Base-by-base conservation (phyloP, 2,888 invertebrate species). In the Epinotia demarniana region DNA sequence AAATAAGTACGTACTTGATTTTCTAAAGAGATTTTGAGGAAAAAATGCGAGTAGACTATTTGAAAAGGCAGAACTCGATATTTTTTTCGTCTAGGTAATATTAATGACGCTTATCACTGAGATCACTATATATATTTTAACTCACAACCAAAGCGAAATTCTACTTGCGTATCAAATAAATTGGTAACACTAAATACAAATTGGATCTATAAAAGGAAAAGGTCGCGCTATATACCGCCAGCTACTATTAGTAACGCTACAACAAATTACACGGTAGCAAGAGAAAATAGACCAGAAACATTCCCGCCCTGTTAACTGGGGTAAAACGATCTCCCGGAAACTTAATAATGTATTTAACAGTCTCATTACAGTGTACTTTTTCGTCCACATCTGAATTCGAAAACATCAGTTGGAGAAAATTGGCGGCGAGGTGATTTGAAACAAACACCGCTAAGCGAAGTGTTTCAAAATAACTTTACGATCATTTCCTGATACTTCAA, bases 401-500 rank as follows among this genome's bases (percentile, higher is more conserved):
- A 58, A 69, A 43, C 58, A 58, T 69, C n/a, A 39, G 39, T 46
- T 58, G 8, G n/a, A 13, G 43, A 69, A 23, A 43, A 69, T 46
- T 58, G 39, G 67, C 67, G 53, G 23, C n/a, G 70, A 27, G n/a
- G n/a, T 43, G 27, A 70, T 18, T 60, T 33, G 60, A 67, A 66
- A 83, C 84, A 84, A 86, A 84, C 82, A 82, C 78, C 80, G 78
- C 60, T 9, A 43, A 33, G n/a, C 60, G 70, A 53, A 60, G 39
- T 58, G 64, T 63, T 81, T 84, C 75, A 84, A 89, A 92, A 92
- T 92, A 90, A 83, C 85, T 87, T 87, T 88, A 88, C 87, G 89
- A 89, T 87, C 87, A 90, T 89, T 91, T 89, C 88, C 86, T 84
- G 85, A 87, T 88, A 90, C 92, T 89, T 93, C 93, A 93, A 93